phyloP scores from a whole-genome alignment of 2,113 vertebrate genomes.

The Equus przewalskii region DNA sequence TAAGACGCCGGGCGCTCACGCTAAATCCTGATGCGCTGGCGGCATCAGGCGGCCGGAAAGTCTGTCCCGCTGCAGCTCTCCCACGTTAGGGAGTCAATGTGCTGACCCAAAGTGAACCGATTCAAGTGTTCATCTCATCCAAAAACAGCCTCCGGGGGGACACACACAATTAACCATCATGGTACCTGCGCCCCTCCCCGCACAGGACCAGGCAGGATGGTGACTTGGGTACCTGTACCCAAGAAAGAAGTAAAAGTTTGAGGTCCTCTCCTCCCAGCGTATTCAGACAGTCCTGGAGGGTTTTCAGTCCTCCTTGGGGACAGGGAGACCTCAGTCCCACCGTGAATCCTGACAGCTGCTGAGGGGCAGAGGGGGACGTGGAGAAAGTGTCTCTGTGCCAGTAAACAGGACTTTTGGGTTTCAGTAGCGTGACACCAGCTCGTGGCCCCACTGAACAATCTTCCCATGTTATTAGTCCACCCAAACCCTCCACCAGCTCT shows the following conservation, averaged over 20 bases:
- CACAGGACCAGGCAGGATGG: too few species aligned
- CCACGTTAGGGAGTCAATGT: neutral
- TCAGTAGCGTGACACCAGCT: neutral
- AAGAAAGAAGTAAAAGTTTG: neutral
- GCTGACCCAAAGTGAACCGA: neutral
- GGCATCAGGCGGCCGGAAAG: rapidly evolving
- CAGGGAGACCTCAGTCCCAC: rapidly evolving
- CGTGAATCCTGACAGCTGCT: neutral
- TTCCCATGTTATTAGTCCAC: neutral
- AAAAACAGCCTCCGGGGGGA: neutral
- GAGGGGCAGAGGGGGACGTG: neutral
- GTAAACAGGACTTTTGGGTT: neutral
- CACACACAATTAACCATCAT: neutral
- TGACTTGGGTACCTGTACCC: neutral
- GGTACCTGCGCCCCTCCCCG: rapidly evolving
- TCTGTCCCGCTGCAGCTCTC: neutral
- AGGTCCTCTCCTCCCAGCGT: neutral
- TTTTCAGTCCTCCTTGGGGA: neutral
- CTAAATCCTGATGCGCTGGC: neutral
- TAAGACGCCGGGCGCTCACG: rapidly evolving
- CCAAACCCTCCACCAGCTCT: neutral
- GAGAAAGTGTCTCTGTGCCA: neutral
- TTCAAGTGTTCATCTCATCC: neutral
- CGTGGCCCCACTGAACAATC: neutral
- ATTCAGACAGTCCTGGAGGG: neutral